Base-by-base conservation (phyloP, 2,113 vertebrate genomes). In the Varanus salvator region DNA sequence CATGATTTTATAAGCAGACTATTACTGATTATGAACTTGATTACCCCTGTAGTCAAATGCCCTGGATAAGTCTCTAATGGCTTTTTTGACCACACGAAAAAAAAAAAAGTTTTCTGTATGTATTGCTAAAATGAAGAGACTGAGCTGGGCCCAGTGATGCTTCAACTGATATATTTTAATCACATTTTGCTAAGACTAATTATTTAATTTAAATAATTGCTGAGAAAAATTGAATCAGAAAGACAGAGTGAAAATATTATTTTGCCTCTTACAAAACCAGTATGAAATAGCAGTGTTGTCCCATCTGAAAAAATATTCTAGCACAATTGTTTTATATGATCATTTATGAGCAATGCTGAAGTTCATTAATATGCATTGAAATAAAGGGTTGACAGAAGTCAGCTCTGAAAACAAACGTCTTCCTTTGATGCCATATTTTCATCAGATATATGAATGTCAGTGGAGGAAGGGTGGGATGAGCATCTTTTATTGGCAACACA, bases 1-100 rank as follows among this genome's bases (percentile, higher is more conserved):
- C 34, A 83, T 89, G 86, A 89, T 81, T 92, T 86, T 68, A 87
- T 89, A 87, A 95, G 88, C 93, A 95, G 93, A 92, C 80, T 89
- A 91, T 84, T 78, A 78, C 48, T 44, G 38, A 78, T 93, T 68
- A 89, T 92, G 80, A 87, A 78, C 57, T 52, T 91, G 44, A 38
- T 81, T 64, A 90, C 91, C 68, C 75, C 90, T 9, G 1, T 86
- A 80, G 89, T 91, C 91, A 87, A 64, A 34, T 94, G 87, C 48
- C 76, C n/a, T 84, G 54, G 94, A 94, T 82, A 87, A 91, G 89
- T 89, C 54, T 92, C 78, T 75, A 92, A 91, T 84, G 38, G 25
- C 69, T 84, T 48, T 87, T 90, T 21, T 82, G 80, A 71, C 84
- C 38, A 44, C 38, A 44, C 38, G 2, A 44, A 44, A 44, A 44